Evolutionary conservation across 2,797 vertebrate genomes (phyloP), one percentile per base, ranked within the genome.

Genomic region (Rhinatrema bivittatum): DNA sequence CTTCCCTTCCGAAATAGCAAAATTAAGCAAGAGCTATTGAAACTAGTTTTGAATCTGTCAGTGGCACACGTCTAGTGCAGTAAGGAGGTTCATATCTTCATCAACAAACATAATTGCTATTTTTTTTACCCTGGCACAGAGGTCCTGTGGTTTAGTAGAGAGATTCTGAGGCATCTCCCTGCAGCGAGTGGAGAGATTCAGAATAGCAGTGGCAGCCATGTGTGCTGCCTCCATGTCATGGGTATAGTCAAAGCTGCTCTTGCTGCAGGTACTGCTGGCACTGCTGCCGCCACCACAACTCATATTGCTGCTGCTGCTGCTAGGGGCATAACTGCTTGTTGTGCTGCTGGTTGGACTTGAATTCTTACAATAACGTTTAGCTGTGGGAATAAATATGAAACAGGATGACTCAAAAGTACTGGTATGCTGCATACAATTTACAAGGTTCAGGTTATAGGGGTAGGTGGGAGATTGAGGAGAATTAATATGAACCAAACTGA

Each of bases 181-280:
- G 84, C 94, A 97, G 68, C 94, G 91, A 2, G 94, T 98, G 60
- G 94, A 97, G 65, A 98, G 86, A 78, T 98, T 98, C 74, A 98
- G 89, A 78, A 98, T 98, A 76, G 94, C 94, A 1, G 93, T 93
- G 47, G 94, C 94, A 1, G 94, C 94, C 93, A 98, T 97, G 81
- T 98, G 94, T 0, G 93, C 91, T 1, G 94, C 94, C 79, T 97
- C 93, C 90, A 94, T 88, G 76, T 99, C 94, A 39, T 98, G 94
- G 13, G 89, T 93, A 83, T 92, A 98, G 86, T 98, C 95, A 35
- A 98, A 98, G 87, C 95, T 98, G 89, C 95, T 97, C 74, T 96
- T 98, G 88, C 94, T 98, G 86, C 94, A 97, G 46, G 94, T 97
- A 79, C 94, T 98, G 85, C 95, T 98, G 78, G 93, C 94, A 34